Conservation (phyloP, 1,140 invertebrate genomes). For the Saccostrea glomerata region DNA sequence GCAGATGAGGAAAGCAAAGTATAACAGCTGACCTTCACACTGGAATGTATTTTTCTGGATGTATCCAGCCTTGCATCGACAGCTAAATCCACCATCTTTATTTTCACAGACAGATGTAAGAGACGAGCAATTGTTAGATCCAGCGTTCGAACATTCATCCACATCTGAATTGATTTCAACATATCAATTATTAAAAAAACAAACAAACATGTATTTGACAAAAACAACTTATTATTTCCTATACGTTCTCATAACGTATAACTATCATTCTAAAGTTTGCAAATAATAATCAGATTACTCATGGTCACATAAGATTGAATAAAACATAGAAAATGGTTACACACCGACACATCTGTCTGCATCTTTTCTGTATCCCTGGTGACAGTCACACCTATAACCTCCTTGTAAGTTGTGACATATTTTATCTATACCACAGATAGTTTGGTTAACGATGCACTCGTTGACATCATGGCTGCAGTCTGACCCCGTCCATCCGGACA, state of each 20-base stretch:
- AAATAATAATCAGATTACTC: too few relatives aligned
- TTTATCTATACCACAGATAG: constrained; percentile 44
- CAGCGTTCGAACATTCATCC: constrained; percentile 34
- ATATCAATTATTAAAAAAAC: too few relatives aligned
- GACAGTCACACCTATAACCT: constrained; percentile 41
- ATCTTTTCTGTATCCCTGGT: constrained; percentile 5
- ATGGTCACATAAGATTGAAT: not conserved
- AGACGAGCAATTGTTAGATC: constrained; percentile 19
- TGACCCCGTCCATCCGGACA: constrained; percentile 19
- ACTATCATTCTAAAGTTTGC: too few relatives aligned
- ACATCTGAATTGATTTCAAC: constrained; percentile 38
- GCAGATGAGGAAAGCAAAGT: not conserved
- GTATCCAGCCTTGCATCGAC: constrained; percentile 44
- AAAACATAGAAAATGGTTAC: not conserved
- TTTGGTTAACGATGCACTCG: constrained; percentile 41
- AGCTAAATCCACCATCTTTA: constrained; percentile 45
- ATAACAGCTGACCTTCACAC: constrained; percentile 33
- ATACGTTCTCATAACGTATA: too few relatives aligned
- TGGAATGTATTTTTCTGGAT: not conserved
- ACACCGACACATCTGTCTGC: constrained; percentile 14
- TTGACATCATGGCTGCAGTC: constrained; percentile 44
- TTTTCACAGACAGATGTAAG: constrained; percentile 31
- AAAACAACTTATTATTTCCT: too few relatives aligned
- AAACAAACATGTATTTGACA: too few relatives aligned
- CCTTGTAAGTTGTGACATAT: constrained; percentile 47